Evolutionary conservation across 2,113 vertebrate species (phyloP), one percentile per base, ranked within the genome.

Genomic region (Lycaon pictus): DNA sequence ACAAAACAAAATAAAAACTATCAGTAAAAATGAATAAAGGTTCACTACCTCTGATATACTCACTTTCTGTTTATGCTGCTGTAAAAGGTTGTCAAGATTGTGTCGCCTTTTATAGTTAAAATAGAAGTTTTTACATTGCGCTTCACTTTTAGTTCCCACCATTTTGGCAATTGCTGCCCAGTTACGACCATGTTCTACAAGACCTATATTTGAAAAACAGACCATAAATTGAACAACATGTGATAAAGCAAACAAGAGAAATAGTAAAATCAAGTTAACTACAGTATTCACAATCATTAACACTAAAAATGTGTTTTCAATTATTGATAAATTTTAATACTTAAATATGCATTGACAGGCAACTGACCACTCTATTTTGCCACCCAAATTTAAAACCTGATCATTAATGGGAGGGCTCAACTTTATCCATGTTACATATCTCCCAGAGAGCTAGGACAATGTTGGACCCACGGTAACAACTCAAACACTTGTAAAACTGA

Each of bases 51-150:
- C 23, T 67, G 17, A 72, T 37, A 96, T 97, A 99, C 99, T 99
- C 67, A 99, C 99, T 98, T 99, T 99, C 97, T 99, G 99, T 92
- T 99, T 99, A 98, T 99, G 99, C 98, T 99, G 99, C 94, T 99
- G 99, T 20, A 99, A 99, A 27, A 99, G 99, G 97, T 99, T 99
- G 98, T 99, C 99, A 93, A 99, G 99, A 94, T 99, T 99, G 97
- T 99, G 99, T 55, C 99, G 99, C 96, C 99, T 99, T 98, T 99
- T 99, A 96, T 99, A 99, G 97, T 99, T 99, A 97, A 99, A 99
- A 97, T 99, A 99, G 98, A 99, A 99, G 98, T 99, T 99, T 98
- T 99, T 99, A 98, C 99, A 99, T 88, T 99, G 99, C 32, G 99
- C 99, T 98, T 99, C 99, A 51, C 99, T 99, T 99, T 99, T 99